These are phyloP conservation scores for Aldrovandia affinis DNA, from an alignment of 2,797 vertebrate species.

Conservation along the genomic window DNA sequence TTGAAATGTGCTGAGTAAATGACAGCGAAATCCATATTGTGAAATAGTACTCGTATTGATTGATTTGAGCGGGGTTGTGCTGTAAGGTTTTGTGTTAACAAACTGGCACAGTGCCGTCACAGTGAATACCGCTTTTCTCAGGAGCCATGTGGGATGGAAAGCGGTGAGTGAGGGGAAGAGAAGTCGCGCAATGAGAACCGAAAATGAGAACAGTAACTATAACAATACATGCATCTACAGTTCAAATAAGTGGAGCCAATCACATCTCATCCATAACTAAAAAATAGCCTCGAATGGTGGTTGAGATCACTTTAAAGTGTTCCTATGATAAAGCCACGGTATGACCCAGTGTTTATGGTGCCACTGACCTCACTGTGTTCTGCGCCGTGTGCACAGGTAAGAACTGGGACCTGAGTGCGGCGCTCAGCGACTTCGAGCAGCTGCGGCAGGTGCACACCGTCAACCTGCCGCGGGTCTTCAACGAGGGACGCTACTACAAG, in stretches of 20 bases:
- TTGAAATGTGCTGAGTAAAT: background rate
- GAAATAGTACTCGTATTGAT: constrained; percentile 64
- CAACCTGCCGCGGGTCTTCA: constrained; percentile 94
- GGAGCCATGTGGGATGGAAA: background rate
- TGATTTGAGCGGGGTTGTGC: constrained; percentile 7
- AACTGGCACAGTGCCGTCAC: background rate
- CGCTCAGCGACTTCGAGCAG: constrained; percentile 94
- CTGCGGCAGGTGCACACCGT: constrained; percentile 96
- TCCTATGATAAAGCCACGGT: background rate
- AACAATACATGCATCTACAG: background rate
- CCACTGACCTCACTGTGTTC: background rate
- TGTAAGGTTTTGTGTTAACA: background rate
- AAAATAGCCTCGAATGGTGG: background rate
- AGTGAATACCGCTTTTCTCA: background rate
- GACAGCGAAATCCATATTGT: constrained; percentile 44
- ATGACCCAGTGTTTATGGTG: too few species aligned
- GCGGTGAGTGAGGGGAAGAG: background rate
- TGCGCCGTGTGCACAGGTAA: constrained; percentile 80
- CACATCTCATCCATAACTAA: background rate
- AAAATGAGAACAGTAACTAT: background rate
- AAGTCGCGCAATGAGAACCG: background rate
- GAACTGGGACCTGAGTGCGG: constrained; percentile 98
- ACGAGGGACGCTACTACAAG: constrained; percentile 88
- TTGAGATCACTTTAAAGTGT: background rate
- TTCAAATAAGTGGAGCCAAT: background rate